A percentile compares a stretch with the other conserved stretches of the same genome.
Conservation (phyloP, 2,113 vertebrate genomes). For the Misgurnus anguillicaudatus region DNA sequence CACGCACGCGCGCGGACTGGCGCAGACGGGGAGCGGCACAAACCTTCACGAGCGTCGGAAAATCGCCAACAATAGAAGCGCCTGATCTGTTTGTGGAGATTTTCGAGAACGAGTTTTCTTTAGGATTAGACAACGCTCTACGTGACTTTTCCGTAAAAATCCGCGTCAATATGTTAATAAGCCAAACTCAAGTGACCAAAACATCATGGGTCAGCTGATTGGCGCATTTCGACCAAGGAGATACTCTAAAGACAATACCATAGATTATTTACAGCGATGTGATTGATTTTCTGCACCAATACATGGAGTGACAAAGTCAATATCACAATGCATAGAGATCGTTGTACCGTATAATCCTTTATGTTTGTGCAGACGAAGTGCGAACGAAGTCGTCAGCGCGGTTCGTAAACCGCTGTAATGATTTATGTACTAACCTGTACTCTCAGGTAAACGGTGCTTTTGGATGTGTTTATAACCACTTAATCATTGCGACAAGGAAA, state of each 20-base stretch:
- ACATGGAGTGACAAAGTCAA: neutral
- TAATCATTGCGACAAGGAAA: neutral
- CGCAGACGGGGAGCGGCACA: conserved; percentile 82
- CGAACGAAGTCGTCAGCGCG: conserved; percentile 63
- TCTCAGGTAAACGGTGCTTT: neutral
- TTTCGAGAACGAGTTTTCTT: neutral
- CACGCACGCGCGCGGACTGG: conserved; percentile 65
- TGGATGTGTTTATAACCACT: neutral
- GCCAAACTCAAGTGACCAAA: conserved; percentile 33
- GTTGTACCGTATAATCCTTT: neutral
- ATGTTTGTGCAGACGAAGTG: conserved; percentile 62
- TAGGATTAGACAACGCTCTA: neutral
- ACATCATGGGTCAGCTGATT: conserved; percentile 39
- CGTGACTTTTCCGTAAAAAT: neutral
- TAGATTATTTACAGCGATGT: neutral
- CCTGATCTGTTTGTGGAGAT: conserved; percentile 59
- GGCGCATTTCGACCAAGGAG: conserved; percentile 40
- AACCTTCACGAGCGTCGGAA: conserved; percentile 69
- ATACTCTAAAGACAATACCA: conserved; percentile 14
- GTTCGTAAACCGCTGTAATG: conserved; percentile 61
- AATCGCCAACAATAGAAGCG: conserved; percentile 63
- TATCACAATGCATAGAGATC: neutral
- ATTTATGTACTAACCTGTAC: neutral
- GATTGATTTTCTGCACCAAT: neutral
- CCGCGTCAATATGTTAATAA: neutral